Percentiles rank a stretch among this genome's conserved stretches.
These are phyloP conservation scores for Hirudinaria manillensis DNA, from an alignment of 2,888 invertebrate species.

Conservation along the genomic window DNA sequence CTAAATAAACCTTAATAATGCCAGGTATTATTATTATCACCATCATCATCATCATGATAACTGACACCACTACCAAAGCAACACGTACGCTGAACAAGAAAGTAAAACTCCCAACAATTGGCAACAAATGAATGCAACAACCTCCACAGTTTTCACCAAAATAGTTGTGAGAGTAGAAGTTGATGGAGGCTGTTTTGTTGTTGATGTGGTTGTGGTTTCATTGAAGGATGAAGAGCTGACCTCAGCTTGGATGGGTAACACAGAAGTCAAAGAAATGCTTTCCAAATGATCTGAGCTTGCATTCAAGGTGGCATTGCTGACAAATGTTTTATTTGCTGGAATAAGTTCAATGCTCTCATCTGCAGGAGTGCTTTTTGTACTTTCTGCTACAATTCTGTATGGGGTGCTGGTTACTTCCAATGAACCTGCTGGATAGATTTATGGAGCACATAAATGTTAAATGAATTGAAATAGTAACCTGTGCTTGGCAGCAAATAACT, in stretches of 20 bases:
- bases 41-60: too few species aligned
- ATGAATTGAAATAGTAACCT: too few species aligned
- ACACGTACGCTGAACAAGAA: too few species aligned
- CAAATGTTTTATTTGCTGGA: too few species aligned
- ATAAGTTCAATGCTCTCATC: too few species aligned
- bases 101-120: background rate
- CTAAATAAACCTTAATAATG: background rate
- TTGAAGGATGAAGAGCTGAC: background rate
- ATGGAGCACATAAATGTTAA: too few species aligned
- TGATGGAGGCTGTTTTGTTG: slow-evolving; percentile 1
- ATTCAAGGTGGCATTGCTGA: slow-evolving; percentile 2
- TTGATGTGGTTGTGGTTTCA: background rate
- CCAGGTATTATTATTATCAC: background rate
- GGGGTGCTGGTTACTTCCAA: too few species aligned
- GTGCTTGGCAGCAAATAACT: too few species aligned
- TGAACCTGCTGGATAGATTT: too few species aligned
- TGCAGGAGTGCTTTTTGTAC: too few species aligned
- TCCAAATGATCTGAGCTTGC: background rate
- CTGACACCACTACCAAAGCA: too few species aligned
- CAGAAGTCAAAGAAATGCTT: background rate
- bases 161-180: slow-evolving; percentile 27
- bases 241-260: background rate
- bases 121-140: background rate
- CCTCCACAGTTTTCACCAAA: slow-evolving; percentile 21
- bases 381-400: too few species aligned